Percentiles rank a stretch among this genome's conserved stretches.
phyloP scores from a whole-genome alignment of 2,797 vertebrate genomes.

The Scleropages formosus region DNA sequence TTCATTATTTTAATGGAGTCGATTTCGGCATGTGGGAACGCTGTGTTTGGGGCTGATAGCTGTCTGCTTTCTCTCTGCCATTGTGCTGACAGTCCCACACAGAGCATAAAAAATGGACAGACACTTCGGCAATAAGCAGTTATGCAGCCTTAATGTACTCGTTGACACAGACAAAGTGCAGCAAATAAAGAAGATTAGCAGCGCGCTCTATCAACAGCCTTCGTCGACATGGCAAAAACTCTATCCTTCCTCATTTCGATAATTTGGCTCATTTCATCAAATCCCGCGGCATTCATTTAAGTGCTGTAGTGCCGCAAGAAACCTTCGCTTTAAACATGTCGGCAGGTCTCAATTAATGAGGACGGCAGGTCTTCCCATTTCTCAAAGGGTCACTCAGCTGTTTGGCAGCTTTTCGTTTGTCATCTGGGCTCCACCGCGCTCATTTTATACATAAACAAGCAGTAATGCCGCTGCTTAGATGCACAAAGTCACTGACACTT shows the following conservation, averaged over 20 bases:
- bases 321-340: constrained; percentile 48
- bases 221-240: constrained; percentile 48
- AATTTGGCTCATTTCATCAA: constrained; percentile 45
- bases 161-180: constrained; percentile 60
- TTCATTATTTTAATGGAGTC: background rate
- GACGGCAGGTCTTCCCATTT: constrained; percentile 43
- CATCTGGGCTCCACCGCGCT: background rate
- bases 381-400: constrained; percentile 23
- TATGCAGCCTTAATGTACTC: constrained; percentile 56
- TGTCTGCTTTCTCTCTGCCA: constrained; percentile 22
- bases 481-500: background rate
- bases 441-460: background rate
- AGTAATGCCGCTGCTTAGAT: background rate
- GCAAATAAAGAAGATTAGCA: constrained; percentile 44
- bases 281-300: constrained; percentile 58
- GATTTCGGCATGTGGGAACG: background rate
- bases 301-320: constrained; percentile 49
- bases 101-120: constrained; percentile 17
- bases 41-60: background rate
- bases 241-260: constrained; percentile 52
- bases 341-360: constrained; percentile 60
- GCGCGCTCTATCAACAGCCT: constrained; percentile 56
- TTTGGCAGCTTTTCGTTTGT: background rate
- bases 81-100: constrained; percentile 31
- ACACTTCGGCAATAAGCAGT: constrained; percentile 21